phyloP scores from a whole-genome alignment of 2,888 invertebrate species.

The Dicranocentrus wangi region DNA sequence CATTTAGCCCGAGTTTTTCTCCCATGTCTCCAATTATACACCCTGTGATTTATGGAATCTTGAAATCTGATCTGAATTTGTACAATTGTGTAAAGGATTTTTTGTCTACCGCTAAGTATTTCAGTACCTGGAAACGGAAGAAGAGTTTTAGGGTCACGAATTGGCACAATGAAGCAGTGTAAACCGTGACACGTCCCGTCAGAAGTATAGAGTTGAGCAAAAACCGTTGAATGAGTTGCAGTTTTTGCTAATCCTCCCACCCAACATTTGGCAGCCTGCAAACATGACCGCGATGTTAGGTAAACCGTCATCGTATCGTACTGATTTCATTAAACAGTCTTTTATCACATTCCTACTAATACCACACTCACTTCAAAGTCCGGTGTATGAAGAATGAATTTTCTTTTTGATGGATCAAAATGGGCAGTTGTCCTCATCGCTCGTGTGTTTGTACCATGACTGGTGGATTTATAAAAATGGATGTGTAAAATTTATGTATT shows the following conservation, averaged over 20 bases:
- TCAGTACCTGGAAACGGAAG: slow-evolving; percentile 87
- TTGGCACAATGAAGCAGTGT: slow-evolving; percentile 91
- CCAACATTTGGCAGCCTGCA: slow-evolving; percentile 84
- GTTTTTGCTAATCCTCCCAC: slow-evolving; percentile 88
- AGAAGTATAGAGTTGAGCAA: slow-evolving; percentile 90
- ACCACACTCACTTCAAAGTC: slow-evolving; percentile 81
- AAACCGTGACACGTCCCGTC: slow-evolving; percentile 87
- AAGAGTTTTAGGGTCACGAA: slow-evolving; percentile 85
- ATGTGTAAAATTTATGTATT: too few species aligned
- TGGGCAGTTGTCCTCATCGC: slow-evolving; percentile 90
- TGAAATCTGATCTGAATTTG: slow-evolving; percentile 90
- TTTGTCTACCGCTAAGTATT: too few species aligned
- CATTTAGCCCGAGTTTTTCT: slow-evolving; percentile 92
- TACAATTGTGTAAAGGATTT: slow-evolving; percentile 84
- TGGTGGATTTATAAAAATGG: too few species aligned
- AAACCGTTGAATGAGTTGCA: slow-evolving; percentile 89
- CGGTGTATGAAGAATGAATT: slow-evolving; percentile 84
- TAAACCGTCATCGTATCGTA: too few species aligned
- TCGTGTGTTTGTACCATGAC: slow-evolving; percentile 92
- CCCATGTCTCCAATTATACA: slow-evolving; percentile 91
- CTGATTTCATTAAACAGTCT: too few species aligned
- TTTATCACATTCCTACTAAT: too few species aligned
- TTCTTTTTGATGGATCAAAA: slow-evolving; percentile 82
- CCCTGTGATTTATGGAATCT: slow-evolving; percentile 80
- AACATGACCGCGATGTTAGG: too few species aligned